These are phyloP conservation scores for Arremon brunneinucha DNA, from an alignment of 2,797 vertebrate species.

Conservation along the genomic window DNA sequence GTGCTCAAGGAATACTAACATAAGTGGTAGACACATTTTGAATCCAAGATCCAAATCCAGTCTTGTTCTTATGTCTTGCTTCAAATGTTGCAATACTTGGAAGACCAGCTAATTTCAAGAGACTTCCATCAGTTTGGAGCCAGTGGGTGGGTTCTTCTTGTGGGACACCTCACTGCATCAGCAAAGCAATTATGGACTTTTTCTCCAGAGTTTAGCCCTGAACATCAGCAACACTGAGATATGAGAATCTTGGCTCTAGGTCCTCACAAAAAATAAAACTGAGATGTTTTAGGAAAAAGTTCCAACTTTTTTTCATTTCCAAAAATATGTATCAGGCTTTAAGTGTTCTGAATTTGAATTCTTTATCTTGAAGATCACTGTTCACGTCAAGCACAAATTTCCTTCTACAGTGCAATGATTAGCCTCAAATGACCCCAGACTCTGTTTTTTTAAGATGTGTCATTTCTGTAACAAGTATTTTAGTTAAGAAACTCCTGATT, in stretches of 20 bases:
- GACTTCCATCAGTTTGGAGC: neutral
- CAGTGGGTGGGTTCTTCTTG: rapidly evolving
- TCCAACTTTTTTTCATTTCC: neutral
- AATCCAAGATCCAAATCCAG: neutral
- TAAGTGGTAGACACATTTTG: neutral
- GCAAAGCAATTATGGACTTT: neutral
- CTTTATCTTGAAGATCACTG: neutral
- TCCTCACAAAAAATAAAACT: neutral
- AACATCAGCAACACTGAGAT: neutral
- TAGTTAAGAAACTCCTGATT: neutral
- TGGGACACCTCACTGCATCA: neutral
- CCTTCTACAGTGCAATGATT: neutral
- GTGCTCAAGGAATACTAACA: neutral
- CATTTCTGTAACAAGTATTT: neutral
- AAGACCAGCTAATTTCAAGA: neutral
- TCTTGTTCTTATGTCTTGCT: neutral
- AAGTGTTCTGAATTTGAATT: neutral
- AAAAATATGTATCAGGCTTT: neutral
- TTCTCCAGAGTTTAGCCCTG: neutral
- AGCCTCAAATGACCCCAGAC: neutral
- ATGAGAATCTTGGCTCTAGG: neutral
- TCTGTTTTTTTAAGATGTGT: neutral
- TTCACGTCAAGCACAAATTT: neutral
- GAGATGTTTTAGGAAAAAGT: neutral
- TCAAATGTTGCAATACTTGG: neutral